Conservation (phyloP, 2,888 invertebrate genomes). For the Hypena proboscidalis region DNA sequence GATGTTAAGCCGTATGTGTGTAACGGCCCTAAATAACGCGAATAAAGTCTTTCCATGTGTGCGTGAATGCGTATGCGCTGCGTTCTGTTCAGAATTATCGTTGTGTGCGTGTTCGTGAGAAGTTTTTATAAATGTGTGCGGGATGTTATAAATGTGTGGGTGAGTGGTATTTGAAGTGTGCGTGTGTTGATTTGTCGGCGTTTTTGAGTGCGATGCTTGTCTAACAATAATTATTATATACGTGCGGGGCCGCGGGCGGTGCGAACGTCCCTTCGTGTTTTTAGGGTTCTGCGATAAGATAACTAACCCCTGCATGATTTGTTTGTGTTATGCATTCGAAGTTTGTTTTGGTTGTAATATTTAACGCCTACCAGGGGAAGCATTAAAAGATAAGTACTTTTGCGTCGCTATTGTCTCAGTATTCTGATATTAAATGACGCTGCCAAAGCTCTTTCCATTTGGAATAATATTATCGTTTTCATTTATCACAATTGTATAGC, state of each 20-base stretch:
- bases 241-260: slow-evolving; percentile 74
- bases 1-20: slow-evolving; percentile 62
- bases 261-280: slow-evolving; percentile 42
- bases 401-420: not conserved
- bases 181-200: slow-evolving; percentile 71
- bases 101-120: slow-evolving; percentile 11
- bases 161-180: slow-evolving; percentile 34
- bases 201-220: slow-evolving; percentile 77
- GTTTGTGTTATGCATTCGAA: slow-evolving; percentile 30
- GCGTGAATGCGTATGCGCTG: slow-evolving; percentile 46
- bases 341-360: slow-evolving; percentile 33
- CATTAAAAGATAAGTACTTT: slow-evolving; percentile 20
- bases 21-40: slow-evolving; percentile 55
- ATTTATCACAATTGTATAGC: too few species aligned
- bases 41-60: slow-evolving; percentile 56
- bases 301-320: slow-evolving; percentile 40
- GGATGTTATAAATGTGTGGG: slow-evolving; percentile 21
- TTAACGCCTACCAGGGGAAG: slow-evolving; percentile 19
- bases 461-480: too few species aligned
- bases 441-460: too few species aligned
- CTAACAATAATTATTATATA: slow-evolving; percentile 83
- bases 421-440: not conserved
- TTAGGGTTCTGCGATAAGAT: slow-evolving; percentile 45
- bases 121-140: slow-evolving; percentile 10
- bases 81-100: slow-evolving; percentile 18